Base-by-base conservation (phyloP, 2,888 invertebrate species). In the Melieria crassipennis region DNA sequence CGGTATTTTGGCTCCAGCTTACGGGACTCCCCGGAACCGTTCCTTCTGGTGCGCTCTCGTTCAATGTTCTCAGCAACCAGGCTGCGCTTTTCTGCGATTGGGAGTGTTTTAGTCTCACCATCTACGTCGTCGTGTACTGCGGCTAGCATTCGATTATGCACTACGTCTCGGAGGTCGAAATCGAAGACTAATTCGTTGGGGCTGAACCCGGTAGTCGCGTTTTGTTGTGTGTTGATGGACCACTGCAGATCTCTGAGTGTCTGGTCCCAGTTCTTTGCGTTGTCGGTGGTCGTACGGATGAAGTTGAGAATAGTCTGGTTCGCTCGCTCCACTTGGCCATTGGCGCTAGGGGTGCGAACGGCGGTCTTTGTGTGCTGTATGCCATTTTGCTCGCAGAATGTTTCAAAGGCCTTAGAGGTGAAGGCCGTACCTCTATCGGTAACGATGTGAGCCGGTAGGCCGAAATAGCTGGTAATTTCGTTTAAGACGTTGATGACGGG, bases 391-490 rank as follows among this genome's bases (percentile, higher is more conserved):
- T 70, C 50, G 65, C 76, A 79, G 66, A 78, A 80, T 3, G 65
- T 42, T 68, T 75, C 75, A 55, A 82, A 81, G 10, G 30, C 42
- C 6, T 76, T 75, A 0, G 79, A 77, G 1, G 78, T 79, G 65
- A 76, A 82, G 3, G 79, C 79, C 1, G 79, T 76, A 11, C 80
- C 81, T 69, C 79, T 65, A 69, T 82, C 79, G 5, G 76, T 75
- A 0, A 75, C 63, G 16, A 70, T 70, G 45, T 9, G 57, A 0
- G 9, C 48, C 7, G 77, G 73, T 16, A 75, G 11, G 1, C 75
- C 71, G 55, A 75, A 77, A 69, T 73, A 73, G 7, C 65, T 48
- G 2, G 71, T 71, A 1, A 75, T 69, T 63, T 77, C 75, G 43
- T 57, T 74, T 7, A 77, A 4, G 74, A 77, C 43, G 70, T 77